Evolutionary conservation across 2,113 vertebrate species (phyloP).

Genomic region (Origma solitaria): DNA sequence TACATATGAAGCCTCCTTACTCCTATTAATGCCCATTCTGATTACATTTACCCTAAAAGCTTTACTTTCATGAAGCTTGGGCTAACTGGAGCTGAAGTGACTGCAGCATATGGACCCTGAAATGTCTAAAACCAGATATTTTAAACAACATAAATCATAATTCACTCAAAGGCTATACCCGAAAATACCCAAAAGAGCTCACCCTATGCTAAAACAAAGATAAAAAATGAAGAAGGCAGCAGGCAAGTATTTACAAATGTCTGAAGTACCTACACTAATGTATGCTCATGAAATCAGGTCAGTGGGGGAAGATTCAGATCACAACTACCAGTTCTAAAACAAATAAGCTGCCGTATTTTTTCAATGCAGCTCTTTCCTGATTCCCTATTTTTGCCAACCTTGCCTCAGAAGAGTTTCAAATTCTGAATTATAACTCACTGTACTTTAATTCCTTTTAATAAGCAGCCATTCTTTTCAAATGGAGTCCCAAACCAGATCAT

Average conservation of each 20-base stretch:
- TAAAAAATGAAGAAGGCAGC: background rate
- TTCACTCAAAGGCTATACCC: background rate
- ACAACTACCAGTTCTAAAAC: background rate
- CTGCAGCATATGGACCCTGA: background rate
- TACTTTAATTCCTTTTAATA: background rate
- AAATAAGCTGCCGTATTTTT: rapidly evolving
- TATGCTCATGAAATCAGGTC: background rate
- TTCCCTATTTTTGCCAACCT: background rate
- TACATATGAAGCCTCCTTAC: background rate
- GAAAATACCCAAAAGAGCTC: background rate
- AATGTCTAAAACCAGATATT: background rate
- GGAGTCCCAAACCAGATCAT: background rate
- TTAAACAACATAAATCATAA: background rate
- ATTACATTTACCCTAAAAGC: background rate
- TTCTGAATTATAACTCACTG: background rate
- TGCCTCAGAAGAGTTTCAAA: background rate
- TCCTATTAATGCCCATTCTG: background rate
- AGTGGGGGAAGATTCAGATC: background rate
- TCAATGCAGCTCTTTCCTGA: background rate
- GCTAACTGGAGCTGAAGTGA: background rate
- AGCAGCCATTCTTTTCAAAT: background rate
- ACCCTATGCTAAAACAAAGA: background rate
- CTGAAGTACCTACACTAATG: background rate
- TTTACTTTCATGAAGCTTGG: background rate
- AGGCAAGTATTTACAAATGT: background rate